Evolutionary conservation across 2,888 invertebrate species (phyloP).

Genomic region (Cataglyphis altisquamis): DNA sequence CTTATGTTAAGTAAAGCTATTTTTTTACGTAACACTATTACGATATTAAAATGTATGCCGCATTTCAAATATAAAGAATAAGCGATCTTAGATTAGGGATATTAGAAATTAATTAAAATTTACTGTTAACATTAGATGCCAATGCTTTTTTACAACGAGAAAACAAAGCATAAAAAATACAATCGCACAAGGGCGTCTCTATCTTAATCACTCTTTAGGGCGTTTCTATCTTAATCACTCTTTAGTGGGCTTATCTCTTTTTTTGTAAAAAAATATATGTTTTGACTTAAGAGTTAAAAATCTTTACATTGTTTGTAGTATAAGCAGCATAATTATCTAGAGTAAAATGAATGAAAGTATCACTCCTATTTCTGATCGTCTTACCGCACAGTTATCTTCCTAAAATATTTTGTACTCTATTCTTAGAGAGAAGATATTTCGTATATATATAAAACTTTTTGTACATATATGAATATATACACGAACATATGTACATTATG

Average conservation of each 20-base stretch:
- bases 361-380: conserved; percentile 59
- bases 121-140: conserved; percentile 32
- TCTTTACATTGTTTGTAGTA: conserved; percentile 8
- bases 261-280: conserved; percentile 11
- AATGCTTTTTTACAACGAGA: conserved; percentile 23
- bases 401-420: conserved; percentile 71
- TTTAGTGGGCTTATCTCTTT: conserved; percentile 35
- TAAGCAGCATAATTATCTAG: conserved; percentile 57
- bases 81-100: background rate
- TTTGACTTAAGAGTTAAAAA: conserved; percentile 12
- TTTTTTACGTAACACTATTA: background rate
- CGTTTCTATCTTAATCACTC: conserved; percentile 23
- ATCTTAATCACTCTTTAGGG: conserved; percentile 42
- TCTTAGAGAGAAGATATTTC: conserved; percentile 64
- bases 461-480: conserved; percentile 67
- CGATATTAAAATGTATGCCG: background rate
- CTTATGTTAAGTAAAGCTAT: background rate
- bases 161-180: conserved; percentile 15
- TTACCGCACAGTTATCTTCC: conserved; percentile 61
- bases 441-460: conserved; percentile 65
- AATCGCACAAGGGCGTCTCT: conserved; percentile 14
- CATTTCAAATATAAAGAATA: conserved; percentile 14
- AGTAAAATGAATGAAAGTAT: conserved; percentile 59
- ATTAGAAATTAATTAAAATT: conserved; percentile 27
- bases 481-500: conserved; percentile 36